These are phyloP conservation scores for Hybognathus amarus DNA, from an alignment of 2,797 vertebrate species.

Conservation along the genomic window DNA sequence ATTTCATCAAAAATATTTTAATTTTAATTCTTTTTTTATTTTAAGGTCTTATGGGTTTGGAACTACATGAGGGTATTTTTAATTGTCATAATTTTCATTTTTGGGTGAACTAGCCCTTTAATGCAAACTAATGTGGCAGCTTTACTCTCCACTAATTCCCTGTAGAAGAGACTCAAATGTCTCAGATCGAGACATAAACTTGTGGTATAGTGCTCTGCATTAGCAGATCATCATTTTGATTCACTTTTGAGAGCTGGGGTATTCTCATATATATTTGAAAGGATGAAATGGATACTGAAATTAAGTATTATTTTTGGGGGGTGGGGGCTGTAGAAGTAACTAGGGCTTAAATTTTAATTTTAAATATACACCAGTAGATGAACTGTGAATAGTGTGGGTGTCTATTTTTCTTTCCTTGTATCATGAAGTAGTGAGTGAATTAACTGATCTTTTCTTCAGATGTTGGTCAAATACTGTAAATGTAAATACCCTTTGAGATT, in stretches of 20 bases:
- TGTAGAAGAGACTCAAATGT: not conserved
- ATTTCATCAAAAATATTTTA: no score
- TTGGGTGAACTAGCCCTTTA: no score
- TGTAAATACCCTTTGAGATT: slow-evolving; percentile 39
- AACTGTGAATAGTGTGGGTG: slow-evolving; percentile 42
- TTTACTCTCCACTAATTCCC: slow-evolving; percentile 3
- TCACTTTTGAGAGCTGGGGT: slow-evolving; percentile 12
- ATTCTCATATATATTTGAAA: slow-evolving; percentile 4
- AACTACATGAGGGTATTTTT: no score
- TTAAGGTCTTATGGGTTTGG: no score
- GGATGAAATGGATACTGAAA: slow-evolving; percentile 25
- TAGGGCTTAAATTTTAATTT: slow-evolving; percentile 15
- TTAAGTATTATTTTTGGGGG: slow-evolving; percentile 26
- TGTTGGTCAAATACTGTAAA: slow-evolving; percentile 35
- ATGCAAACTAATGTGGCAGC: not conserved
- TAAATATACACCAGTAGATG: slow-evolving; percentile 34
- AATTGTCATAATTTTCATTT: no score
- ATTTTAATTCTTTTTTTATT: no score
- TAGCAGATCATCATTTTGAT: slow-evolving; percentile 3
- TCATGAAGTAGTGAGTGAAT: slow-evolving; percentile 24
- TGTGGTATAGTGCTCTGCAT: slow-evolving; percentile 16
- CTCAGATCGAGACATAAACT: not conserved
- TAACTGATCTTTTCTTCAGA: slow-evolving; percentile 28
- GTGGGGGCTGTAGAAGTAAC: not conserved
- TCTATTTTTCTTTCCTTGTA: not conserved